Percentiles rank a stretch among this genome's conserved stretches.
phyloP scores from a whole-genome alignment of 1,140 invertebrate genomes.

The Nasonia vitripennis region DNA sequence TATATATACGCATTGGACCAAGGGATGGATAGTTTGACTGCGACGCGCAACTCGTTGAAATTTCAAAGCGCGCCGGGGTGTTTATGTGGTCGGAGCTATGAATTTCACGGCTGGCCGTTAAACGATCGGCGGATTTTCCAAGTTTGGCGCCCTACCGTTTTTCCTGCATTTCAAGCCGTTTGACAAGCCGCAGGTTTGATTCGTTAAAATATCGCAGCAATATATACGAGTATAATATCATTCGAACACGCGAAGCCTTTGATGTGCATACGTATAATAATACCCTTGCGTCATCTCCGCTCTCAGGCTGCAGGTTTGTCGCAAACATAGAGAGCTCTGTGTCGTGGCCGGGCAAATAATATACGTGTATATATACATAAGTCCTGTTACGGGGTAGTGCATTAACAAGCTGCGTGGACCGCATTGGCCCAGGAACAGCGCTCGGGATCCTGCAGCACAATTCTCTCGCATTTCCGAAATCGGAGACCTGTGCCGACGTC shows the following conservation, averaged over 20 bases:
- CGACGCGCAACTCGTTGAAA: not conserved
- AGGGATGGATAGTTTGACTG: not conserved
- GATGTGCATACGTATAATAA: not conserved
- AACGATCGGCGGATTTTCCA: not conserved
- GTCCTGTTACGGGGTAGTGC: not conserved
- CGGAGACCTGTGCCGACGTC: slow-evolving; percentile 17
- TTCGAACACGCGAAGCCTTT: not conserved
- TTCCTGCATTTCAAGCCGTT: not conserved
- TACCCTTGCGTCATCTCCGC: not conserved
- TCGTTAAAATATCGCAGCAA: no score
- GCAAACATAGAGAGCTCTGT: not conserved
- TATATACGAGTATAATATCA: no score
- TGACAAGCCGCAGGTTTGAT: no score
- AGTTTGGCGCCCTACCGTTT: not conserved
- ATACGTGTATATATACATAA: not conserved
- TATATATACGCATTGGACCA: no score
- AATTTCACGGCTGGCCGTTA: not conserved
- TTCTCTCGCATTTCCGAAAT: slow-evolving; percentile 49
- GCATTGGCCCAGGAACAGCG: not conserved
- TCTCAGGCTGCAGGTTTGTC: not conserved
- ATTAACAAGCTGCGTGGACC: slow-evolving; percentile 29
- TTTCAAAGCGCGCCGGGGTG: not conserved
- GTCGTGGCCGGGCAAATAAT: not conserved
- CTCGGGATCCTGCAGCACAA: not conserved
- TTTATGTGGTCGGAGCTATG: not conserved